These are phyloP conservation scores for Stomatorhinus walkeri DNA, from an alignment of 2,797 vertebrate genomes.

Conservation along the genomic window DNA sequence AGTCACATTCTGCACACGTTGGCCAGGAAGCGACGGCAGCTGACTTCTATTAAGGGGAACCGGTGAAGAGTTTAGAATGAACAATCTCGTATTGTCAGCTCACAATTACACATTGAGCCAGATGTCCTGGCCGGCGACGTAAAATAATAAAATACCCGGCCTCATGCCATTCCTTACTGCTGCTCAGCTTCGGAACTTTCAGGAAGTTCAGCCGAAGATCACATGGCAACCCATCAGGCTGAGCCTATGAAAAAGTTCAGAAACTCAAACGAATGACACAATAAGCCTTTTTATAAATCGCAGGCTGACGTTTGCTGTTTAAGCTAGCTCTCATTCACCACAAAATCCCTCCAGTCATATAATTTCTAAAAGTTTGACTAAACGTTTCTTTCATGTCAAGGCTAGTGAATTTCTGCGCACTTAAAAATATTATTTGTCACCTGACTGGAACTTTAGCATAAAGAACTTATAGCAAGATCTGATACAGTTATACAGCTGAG, in stretches of 20 bases:
- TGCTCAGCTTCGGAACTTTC: conserved; percentile 20
- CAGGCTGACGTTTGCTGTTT: conserved; percentile 23
- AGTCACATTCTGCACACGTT: conserved; percentile 41
- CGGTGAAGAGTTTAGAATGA: conserved; percentile 34
- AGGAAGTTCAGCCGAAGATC: conserved; percentile 34
- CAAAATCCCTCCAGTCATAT: conserved; percentile 23
- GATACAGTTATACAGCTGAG: not conserved
- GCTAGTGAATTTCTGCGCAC: not conserved
- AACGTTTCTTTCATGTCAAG: not conserved
- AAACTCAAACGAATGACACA: conserved; percentile 30
- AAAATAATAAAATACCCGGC: conserved; percentile 31
- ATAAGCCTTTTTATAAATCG: conserved; percentile 35
- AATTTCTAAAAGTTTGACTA: conserved; percentile 20
- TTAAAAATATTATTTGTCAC: not conserved
- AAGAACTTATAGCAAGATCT: not conserved
- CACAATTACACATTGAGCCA: conserved; percentile 36
- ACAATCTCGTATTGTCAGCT: conserved; percentile 40
- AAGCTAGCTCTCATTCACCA: conserved; percentile 27
- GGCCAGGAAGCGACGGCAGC: conserved; percentile 52
- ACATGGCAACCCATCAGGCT: conserved; percentile 24
- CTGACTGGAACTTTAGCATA: not conserved
- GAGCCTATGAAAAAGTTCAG: conserved; percentile 32
- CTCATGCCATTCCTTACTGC: conserved; percentile 20
- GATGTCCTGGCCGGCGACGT: conserved; percentile 18
- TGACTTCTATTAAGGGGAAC: conserved; percentile 48